These are phyloP conservation scores for Euphydryas editha DNA, from an alignment of 2,888 invertebrate species.

Conservation along the genomic window DNA sequence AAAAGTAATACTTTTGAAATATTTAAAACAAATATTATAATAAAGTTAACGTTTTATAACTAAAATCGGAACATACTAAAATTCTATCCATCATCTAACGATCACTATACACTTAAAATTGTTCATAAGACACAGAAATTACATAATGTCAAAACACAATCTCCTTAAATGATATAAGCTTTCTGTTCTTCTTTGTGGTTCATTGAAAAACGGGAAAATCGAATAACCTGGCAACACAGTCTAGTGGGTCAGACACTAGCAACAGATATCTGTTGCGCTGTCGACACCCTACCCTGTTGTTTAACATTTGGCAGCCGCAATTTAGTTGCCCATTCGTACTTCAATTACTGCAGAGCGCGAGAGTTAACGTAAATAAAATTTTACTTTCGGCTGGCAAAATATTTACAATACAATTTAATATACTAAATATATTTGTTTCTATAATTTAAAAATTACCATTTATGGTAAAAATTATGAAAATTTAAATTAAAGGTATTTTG, in stretches of 20 bases:
- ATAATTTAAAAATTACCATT: too few relatives aligned
- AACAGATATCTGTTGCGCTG: slow-evolving; percentile 77
- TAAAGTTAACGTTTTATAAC: too few relatives aligned
- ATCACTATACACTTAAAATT: too few relatives aligned
- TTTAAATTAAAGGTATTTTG: too few relatives aligned
- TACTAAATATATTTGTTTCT: neutral
- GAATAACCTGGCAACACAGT: slow-evolving; percentile 33
- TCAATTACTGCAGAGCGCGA: slow-evolving; percentile 23
- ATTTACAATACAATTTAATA: slow-evolving; percentile 7
- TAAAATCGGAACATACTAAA: too few relatives aligned
- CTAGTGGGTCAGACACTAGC: slow-evolving; percentile 48
- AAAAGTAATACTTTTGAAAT: too few relatives aligned
- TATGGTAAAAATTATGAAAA: too few relatives aligned
- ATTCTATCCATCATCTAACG: too few relatives aligned
- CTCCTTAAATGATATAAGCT: too few relatives aligned
- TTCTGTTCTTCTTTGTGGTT: neutral
- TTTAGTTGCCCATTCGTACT: slow-evolving; percentile 22
- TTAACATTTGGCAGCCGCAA: slow-evolving; percentile 29
- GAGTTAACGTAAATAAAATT: slow-evolving; percentile 16
- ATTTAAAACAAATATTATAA: too few relatives aligned
- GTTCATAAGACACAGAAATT: too few relatives aligned
- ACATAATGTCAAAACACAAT: too few relatives aligned
- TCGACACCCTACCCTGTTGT: slow-evolving; percentile 19
- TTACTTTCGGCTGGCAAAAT: slow-evolving; percentile 11
- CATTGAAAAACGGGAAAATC: slow-evolving; percentile 11